Conservation (phyloP, 2,797 vertebrate species). For the Cyclura pinguis region DNA sequence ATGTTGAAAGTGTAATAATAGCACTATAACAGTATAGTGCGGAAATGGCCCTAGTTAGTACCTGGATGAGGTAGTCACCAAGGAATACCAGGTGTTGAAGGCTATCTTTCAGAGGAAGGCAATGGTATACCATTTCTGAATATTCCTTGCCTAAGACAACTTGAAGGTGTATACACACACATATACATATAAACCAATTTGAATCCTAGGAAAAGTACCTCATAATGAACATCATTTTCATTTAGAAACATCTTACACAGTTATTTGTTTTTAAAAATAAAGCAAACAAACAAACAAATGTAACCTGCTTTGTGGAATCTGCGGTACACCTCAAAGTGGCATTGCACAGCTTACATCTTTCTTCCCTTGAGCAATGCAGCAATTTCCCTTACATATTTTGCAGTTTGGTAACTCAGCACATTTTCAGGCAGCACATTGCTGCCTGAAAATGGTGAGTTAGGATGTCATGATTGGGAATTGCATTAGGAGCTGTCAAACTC, state of each 20-base stretch:
- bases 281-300: not conserved
- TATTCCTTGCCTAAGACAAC: too few relatives aligned
- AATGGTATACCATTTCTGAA: too few relatives aligned
- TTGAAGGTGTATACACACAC: not conserved
- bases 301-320: not conserved
- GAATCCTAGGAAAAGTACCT: not conserved
- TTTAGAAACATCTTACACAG: not conserved
- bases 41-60: too few relatives aligned
- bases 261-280: not conserved
- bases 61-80: too few relatives aligned
- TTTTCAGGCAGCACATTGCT: not conserved
- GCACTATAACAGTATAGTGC: too few relatives aligned
- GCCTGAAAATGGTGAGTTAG: not conserved
- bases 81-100: too few relatives aligned
- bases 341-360: not conserved
- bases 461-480: not conserved
- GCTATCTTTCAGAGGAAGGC: too few relatives aligned
- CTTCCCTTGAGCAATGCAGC: not conserved
- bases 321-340: fast-evolving
- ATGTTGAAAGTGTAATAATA: too few relatives aligned
- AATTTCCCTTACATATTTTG: not conserved
- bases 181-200: not conserved
- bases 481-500: slow-evolving; percentile 35
- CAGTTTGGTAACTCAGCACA: not conserved
- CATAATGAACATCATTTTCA: not conserved